Conservation (phyloP, 2,888 invertebrate species). For the Rhamnusium bicolor region DNA sequence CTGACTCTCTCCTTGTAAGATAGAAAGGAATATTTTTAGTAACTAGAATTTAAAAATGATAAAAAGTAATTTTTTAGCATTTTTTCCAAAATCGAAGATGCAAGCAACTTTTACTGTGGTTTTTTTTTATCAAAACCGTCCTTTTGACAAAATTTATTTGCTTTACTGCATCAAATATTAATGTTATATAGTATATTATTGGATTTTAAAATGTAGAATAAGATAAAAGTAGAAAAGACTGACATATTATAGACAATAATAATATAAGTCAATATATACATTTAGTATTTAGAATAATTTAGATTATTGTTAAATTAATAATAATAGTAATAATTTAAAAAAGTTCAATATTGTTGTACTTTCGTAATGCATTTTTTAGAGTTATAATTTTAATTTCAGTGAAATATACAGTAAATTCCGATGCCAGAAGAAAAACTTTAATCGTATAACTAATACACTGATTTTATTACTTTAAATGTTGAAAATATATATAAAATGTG, state of each 20-base stretch:
- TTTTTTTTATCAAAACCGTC: neutral
- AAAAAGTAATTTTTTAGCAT: too few relatives aligned
- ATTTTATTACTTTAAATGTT: too few relatives aligned
- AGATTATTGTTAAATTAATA: constrained; percentile 28
- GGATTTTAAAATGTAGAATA: constrained; percentile 6
- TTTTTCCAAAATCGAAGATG: too few relatives aligned
- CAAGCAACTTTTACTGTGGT: too few relatives aligned
- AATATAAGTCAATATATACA: constrained; percentile 39
- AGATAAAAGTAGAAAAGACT: constrained; percentile 35
- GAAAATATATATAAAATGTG: too few relatives aligned
- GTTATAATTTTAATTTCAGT: neutral
- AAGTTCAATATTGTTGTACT: neutral
- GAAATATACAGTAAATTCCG: too few relatives aligned
- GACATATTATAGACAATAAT: constrained; percentile 46
- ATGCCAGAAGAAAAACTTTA: too few relatives aligned
- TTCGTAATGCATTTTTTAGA: neutral
- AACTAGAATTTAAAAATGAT: too few relatives aligned
- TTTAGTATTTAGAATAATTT: constrained; percentile 37
- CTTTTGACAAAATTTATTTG: neutral
- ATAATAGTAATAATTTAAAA: constrained; percentile 7
- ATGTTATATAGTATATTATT: neutral
- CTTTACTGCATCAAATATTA: neutral
- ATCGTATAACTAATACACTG: too few relatives aligned
- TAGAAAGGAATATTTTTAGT: too few relatives aligned
- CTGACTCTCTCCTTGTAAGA: too few relatives aligned